These are phyloP conservation scores for Hippolais icterina DNA, from an alignment of 2,113 vertebrate genomes.

Conservation along the genomic window DNA sequence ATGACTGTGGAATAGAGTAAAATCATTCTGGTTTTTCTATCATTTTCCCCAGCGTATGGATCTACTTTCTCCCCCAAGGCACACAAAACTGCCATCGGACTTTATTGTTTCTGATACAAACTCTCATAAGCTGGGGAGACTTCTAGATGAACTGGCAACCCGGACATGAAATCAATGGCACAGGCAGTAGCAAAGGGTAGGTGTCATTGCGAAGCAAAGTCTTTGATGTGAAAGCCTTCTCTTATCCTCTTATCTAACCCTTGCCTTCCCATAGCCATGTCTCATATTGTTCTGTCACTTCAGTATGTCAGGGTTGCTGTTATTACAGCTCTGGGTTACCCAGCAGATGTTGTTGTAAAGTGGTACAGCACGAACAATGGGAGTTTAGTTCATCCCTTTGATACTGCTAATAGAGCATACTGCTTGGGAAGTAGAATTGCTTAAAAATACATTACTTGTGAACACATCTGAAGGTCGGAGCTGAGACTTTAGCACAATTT, in stretches of 20 bases:
- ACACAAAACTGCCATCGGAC: constrained; percentile 1
- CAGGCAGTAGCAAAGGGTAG: constrained; percentile 32
- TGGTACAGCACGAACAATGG: neutral
- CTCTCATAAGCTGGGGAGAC: constrained; percentile 10
- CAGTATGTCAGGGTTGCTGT: constrained; percentile 19
- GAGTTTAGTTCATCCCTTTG: neutral
- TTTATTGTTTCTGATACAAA: constrained; percentile 50
- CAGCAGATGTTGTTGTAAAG: constrained; percentile 43
- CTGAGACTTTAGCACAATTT: neutral
- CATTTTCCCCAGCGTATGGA: neutral
- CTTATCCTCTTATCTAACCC: constrained; percentile 43
- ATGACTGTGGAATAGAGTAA: neutral
- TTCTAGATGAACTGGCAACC: neutral
- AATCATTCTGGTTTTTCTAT: neutral
- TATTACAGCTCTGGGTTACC: constrained; percentile 35
- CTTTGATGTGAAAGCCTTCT: constrained; percentile 60
- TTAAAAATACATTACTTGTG: neutral
- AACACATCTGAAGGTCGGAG: neutral
- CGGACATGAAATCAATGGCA: constrained; percentile 28
- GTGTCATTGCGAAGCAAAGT: constrained; percentile 53
- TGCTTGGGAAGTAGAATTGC: neutral
- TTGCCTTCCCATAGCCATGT: constrained; percentile 3
- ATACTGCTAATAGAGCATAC: neutral
- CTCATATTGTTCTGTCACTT: constrained; percentile 53
- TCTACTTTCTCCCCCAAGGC: constrained; percentile 14